These are phyloP conservation scores for Coregonus sp. DNA, from an alignment of 2,797 vertebrate genomes.

Conservation along the genomic window DNA sequence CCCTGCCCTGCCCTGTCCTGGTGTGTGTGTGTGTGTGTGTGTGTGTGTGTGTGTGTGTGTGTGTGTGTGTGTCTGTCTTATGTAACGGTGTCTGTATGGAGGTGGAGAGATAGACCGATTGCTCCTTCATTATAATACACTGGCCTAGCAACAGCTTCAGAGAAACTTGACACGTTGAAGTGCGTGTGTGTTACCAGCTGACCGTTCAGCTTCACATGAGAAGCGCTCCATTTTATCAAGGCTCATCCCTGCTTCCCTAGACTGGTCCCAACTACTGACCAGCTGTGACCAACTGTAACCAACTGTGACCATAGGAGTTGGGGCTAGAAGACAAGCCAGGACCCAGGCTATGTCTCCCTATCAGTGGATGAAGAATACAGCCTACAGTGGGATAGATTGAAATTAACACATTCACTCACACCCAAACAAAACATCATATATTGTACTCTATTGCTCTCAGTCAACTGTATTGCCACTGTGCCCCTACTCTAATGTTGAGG, in stretches of 20 bases:
- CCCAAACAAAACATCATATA: too few relatives aligned
- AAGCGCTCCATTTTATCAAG: constrained; percentile 51
- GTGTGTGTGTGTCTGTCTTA: not conserved
- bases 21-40: not conserved
- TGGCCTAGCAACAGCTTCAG: constrained; percentile 3
- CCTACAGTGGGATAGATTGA: constrained; percentile 60
- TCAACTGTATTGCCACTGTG: not conserved
- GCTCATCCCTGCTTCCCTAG: constrained; percentile 59
- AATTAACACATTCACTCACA: constrained; percentile 60
- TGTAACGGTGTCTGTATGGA: not conserved
- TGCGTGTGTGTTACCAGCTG: constrained; percentile 35
- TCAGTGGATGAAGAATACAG: constrained; percentile 61
- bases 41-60: not conserved
- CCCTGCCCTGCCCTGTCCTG: not conserved
- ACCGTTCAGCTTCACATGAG: constrained; percentile 34
- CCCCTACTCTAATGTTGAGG: not conserved
- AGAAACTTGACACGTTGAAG: constrained; percentile 7
- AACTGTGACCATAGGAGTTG: not conserved
- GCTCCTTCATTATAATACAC: constrained; percentile 11
- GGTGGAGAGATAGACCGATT: constrained; percentile 12
- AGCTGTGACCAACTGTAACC: not conserved
- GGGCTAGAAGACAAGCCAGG: not conserved
- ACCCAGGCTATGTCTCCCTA: constrained; percentile 21
- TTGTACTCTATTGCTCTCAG: not conserved
- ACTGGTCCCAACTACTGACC: not conserved